Evolutionary conservation across 2,888 invertebrate species (phyloP), one percentile per base, ranked within the genome.

Genomic region (Adineta ricciae): DNA sequence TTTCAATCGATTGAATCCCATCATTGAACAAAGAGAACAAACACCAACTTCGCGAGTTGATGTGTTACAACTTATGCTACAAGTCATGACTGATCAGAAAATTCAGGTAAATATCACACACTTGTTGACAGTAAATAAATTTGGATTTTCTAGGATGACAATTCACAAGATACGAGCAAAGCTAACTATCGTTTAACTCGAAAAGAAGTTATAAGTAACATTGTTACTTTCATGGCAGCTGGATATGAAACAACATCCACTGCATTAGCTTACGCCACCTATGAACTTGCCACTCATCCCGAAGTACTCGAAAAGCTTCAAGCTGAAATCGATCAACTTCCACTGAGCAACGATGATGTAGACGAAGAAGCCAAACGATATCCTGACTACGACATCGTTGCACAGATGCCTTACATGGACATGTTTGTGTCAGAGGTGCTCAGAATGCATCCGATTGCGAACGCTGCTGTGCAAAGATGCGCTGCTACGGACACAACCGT

Each of bases 231-330:
- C 38, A 32, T 78, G 32, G 38, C 38, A 32, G 78, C 78, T 11
- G 78, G 78, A 21, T 78, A 78, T 78, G 78, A 78, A 38, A 78
- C 78, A 78, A 27, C 78, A 78, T 78, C 78, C 8, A 78, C 78
- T 8, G 78, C 78, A n/a, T 27, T 78, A 21, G 32, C 78, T 8
- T 78, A 9, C 32, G 78, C 78, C 14, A 38, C 78, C 5, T 38
- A 78, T 78, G 78, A 32, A 32, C 36, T 78, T 78, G 78, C 16
- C 32, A 38, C 9, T 11, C 38, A 78, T 78, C 78, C 78, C 8
- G 78, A 78, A 21, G 78, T 78, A 21, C 78, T 36, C 8, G 27
- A 78, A 32, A 78, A 78, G 32, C 38, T 78, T 32, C 32, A 38
- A 78, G 38, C 56, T 56, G 56, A 56, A 56, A 56, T 56, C 11